These are phyloP conservation scores for Timandra comae DNA, from an alignment of 2,888 invertebrate genomes.

Conservation along the genomic window DNA sequence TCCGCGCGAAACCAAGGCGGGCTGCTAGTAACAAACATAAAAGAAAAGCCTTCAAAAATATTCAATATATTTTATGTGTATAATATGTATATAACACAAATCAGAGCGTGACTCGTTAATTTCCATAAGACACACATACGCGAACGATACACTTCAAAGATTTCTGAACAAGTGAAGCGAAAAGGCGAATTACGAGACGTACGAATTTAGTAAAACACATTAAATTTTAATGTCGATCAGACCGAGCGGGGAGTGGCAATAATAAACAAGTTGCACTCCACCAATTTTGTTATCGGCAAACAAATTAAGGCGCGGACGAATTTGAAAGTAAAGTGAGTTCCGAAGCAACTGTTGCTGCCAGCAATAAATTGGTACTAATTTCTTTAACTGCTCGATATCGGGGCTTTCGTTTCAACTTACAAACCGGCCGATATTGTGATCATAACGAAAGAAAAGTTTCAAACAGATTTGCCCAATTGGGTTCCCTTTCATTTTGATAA, in stretches of 20 bases:
- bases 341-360: slow-evolving; percentile 36
- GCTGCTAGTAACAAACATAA: no score
- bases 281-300: slow-evolving; percentile 32
- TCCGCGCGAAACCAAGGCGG: no score
- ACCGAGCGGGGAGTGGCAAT: background rate
- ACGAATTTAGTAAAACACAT: no score
- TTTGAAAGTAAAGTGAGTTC: slow-evolving; percentile 30
- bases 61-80: no score
- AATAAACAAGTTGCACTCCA: slow-evolving; percentile 23
- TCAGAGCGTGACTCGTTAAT: no score
- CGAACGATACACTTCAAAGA: no score
- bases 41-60: no score
- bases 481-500: no score
- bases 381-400: slow-evolving; percentile 35
- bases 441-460: background rate
- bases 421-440: slow-evolving; percentile 1
- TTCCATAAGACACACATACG: no score
- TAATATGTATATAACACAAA: no score
- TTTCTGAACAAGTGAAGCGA: no score
- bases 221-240: slow-evolving; percentile 1
- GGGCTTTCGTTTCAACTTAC: slow-evolving; percentile 8
- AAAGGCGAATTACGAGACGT: no score
- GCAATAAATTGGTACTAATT: slow-evolving; percentile 43
- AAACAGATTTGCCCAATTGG: background rate
- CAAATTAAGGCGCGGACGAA: slow-evolving; percentile 35